A percentile compares a stretch with the other conserved stretches of the same genome.
phyloP scores from a whole-genome alignment of 2,888 invertebrate species.

The Drosophila neutralis region DNA sequence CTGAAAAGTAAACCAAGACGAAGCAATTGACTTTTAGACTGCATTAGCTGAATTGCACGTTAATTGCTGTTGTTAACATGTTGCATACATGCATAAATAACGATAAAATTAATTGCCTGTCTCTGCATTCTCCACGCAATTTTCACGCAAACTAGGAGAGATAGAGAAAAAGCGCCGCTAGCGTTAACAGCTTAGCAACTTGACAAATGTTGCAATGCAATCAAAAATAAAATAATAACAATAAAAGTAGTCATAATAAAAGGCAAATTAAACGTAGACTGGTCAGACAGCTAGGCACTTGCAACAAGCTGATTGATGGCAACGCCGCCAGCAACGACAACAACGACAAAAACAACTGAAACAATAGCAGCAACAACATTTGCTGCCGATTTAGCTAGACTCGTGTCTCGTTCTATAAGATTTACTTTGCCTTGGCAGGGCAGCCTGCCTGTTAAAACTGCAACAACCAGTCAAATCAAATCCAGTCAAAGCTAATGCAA shows the following conservation, averaged over 20 bases:
- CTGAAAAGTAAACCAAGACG: slow-evolving; percentile 69
- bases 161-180: slow-evolving; percentile 28
- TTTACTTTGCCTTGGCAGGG: slow-evolving; percentile 22
- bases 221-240: slow-evolving; percentile 38
- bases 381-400: slow-evolving; percentile 44
- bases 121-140: slow-evolving; percentile 72
- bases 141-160: slow-evolving; percentile 39
- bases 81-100: slow-evolving; percentile 60
- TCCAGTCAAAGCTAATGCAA: slow-evolving; percentile 10
- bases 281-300: slow-evolving; percentile 28
- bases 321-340: slow-evolving; percentile 53
- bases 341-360: slow-evolving; percentile 19
- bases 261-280: slow-evolving; percentile 51
- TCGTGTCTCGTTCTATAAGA: slow-evolving; percentile 11
- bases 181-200: slow-evolving; percentile 53
- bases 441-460: slow-evolving; percentile 41
- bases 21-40: slow-evolving; percentile 73
- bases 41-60: slow-evolving; percentile 52
- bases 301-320: slow-evolving; percentile 67
- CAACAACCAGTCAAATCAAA: slow-evolving; percentile 15
- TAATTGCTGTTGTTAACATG: slow-evolving; percentile 36
- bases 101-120: slow-evolving; percentile 69
- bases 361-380: slow-evolving; percentile 27
- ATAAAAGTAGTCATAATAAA: slow-evolving; percentile 61
- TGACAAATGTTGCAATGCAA: slow-evolving; percentile 58